Conservation (phyloP, 2,113 vertebrate genomes). For the Dendropsophus ebraccatus region DNA sequence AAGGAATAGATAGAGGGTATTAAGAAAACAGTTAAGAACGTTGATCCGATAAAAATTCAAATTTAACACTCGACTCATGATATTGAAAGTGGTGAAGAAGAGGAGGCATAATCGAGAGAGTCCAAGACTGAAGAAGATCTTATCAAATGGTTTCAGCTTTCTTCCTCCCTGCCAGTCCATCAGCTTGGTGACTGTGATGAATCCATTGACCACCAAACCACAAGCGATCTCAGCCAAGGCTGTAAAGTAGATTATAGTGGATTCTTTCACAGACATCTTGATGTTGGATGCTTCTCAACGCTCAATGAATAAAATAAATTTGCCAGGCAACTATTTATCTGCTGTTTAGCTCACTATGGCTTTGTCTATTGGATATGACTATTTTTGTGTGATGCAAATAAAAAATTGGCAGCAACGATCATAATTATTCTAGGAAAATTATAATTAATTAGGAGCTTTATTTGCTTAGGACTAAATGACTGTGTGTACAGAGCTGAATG, state of each 20-base stretch:
- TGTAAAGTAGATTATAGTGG: neutral
- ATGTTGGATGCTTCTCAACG: neutral
- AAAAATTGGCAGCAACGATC: too few relatives aligned
- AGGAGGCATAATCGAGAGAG: neutral
- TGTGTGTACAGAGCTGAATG: neutral
- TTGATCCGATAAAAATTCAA: neutral
- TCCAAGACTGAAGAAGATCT: neutral
- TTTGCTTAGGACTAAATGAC: neutral
- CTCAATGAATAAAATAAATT: neutral
- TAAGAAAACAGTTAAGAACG: neutral
- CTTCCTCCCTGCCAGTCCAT: neutral
- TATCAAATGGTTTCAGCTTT: slow-evolving; percentile 18
- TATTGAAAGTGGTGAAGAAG: neutral
- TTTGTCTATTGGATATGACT: neutral
- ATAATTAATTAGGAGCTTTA: neutral
- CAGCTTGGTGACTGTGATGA: neutral
- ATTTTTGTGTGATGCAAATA: neutral
- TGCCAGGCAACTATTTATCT: neutral
- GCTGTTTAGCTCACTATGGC: neutral
- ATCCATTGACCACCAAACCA: slow-evolving; percentile 14
- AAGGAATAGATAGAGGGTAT: neutral
- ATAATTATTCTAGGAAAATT: neutral
- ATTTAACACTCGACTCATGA: neutral
- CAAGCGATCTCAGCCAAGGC: neutral
- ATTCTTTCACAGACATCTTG: neutral